A percentile compares a stretch with the other conserved stretches of the same genome.
These are phyloP conservation scores for Atta colombica DNA, from an alignment of 1,140 invertebrate genomes.

Conservation along the genomic window DNA sequence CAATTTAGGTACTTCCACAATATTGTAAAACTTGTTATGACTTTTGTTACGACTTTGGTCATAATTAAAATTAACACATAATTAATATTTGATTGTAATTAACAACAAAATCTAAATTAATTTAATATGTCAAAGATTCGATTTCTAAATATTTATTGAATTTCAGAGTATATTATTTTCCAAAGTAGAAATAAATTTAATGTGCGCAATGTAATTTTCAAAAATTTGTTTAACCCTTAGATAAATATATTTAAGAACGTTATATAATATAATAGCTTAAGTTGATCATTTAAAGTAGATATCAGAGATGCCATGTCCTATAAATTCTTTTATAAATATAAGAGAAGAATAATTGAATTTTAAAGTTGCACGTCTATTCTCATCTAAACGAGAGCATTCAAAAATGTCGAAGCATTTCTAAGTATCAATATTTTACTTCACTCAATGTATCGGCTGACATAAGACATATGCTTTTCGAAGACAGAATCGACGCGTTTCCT, in stretches of 20 bases:
- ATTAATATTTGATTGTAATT: not conserved
- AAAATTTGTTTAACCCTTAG: not conserved
- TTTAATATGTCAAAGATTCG: not conserved
- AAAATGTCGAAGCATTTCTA: conserved; percentile 20
- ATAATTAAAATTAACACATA: not conserved
- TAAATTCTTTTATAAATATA: conserved; percentile 7
- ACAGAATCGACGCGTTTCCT: conserved; percentile 29
- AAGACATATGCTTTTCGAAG: conserved; percentile 45
- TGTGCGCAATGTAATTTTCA: not conserved
- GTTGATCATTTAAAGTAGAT: not conserved
- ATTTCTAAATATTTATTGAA: not conserved
- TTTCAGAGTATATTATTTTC: not conserved
- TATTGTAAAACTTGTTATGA: not conserved
- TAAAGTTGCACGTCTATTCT: not conserved
- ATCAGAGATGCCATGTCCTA: not conserved
- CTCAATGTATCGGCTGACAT: conserved; percentile 21
- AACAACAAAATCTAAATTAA: not conserved
- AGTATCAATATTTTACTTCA: conserved; percentile 46
- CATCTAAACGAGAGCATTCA: not conserved
- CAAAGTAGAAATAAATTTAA: not conserved
- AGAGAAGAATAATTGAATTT: conserved; percentile 14
- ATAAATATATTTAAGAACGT: conserved; percentile 10
- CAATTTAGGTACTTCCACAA: not conserved
- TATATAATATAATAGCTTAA: conserved; percentile 5
- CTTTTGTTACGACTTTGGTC: not conserved